Conservation (phyloP, 1,140 invertebrate genomes). For the Galleria mellonella region DNA sequence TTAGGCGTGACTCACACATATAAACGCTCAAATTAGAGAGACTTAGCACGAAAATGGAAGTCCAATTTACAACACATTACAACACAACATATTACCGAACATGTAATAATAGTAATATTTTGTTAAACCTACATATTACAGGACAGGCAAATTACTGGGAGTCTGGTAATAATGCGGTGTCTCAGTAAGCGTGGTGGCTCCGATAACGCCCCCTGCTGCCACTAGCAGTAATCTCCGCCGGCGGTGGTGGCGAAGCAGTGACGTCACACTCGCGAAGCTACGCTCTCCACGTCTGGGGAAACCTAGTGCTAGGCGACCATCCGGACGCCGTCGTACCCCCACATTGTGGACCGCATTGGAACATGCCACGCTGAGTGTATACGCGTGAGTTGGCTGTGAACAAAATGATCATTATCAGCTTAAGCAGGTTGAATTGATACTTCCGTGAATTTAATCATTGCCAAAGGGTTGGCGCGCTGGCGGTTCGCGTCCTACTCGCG, state of each 20-base stretch:
- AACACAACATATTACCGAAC: too few species aligned
- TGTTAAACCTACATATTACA: neutral
- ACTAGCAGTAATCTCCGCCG: slow-evolving; percentile 49
- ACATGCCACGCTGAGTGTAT: slow-evolving; percentile 59
- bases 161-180: slow-evolving; percentile 55
- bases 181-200: slow-evolving; percentile 47
- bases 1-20: too few species aligned
- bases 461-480: too few species aligned
- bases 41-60: too few species aligned
- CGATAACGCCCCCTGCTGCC: slow-evolving; percentile 43
- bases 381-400: slow-evolving; percentile 59
- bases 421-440: too few species aligned
- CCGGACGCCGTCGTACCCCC: slow-evolving; percentile 47
- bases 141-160: slow-evolving; percentile 39
- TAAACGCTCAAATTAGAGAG: too few species aligned
- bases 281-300: slow-evolving; percentile 49
- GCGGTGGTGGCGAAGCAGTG: slow-evolving; percentile 59
- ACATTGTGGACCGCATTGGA: slow-evolving; percentile 63
- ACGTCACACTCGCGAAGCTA: slow-evolving; percentile 50
- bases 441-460: too few species aligned
- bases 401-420: neutral
- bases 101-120: too few species aligned
- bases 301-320: slow-evolving; percentile 59
- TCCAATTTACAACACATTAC: too few species aligned
- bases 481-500: too few species aligned